Evolutionary conservation across 2,888 invertebrate genomes (phyloP).

Genomic region (Volucella inflata): DNA sequence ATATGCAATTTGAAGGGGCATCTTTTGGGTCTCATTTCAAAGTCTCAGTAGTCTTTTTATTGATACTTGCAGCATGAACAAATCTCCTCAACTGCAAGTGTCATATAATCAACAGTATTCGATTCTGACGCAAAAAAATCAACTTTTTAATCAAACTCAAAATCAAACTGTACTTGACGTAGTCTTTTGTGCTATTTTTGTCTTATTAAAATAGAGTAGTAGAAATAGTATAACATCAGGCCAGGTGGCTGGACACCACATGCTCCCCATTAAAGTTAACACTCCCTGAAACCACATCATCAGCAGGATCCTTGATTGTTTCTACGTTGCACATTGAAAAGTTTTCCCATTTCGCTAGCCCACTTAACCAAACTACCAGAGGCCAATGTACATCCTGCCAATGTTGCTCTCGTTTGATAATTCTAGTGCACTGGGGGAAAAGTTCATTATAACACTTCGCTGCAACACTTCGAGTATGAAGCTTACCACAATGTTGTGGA

Average conservation of each 20-base stretch:
- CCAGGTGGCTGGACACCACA: slow-evolving; percentile 28
- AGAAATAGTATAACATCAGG: neutral
- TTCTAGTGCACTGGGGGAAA: slow-evolving; percentile 34
- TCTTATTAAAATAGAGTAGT: neutral
- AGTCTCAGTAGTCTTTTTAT: no score
- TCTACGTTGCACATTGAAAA: slow-evolving; percentile 57
- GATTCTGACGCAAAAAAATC: no score
- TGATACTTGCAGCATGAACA: no score
- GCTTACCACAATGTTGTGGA: slow-evolving; percentile 24
- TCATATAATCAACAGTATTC: no score
- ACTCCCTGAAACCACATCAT: slow-evolving; percentile 60
- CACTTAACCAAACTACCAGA: slow-evolving; percentile 45
- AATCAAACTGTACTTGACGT: no score
- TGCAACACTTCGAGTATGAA: neutral
- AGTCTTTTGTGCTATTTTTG: no score
- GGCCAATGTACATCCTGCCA: slow-evolving; percentile 61
- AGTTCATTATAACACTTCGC: slow-evolving; percentile 45
- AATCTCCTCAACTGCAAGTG: no score
- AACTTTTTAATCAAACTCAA: no score
- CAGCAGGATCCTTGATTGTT: slow-evolving; percentile 61
- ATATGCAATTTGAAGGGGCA: no score
- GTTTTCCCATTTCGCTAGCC: slow-evolving; percentile 61
- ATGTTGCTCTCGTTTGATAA: slow-evolving; percentile 37
- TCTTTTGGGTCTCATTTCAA: no score
- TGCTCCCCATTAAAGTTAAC: slow-evolving; percentile 48